Percentiles rank a stretch among this genome's conserved stretches.
These are phyloP conservation scores for Nansenia antarctica DNA, from an alignment of 2,113 vertebrate species.

Conservation along the genomic window DNA sequence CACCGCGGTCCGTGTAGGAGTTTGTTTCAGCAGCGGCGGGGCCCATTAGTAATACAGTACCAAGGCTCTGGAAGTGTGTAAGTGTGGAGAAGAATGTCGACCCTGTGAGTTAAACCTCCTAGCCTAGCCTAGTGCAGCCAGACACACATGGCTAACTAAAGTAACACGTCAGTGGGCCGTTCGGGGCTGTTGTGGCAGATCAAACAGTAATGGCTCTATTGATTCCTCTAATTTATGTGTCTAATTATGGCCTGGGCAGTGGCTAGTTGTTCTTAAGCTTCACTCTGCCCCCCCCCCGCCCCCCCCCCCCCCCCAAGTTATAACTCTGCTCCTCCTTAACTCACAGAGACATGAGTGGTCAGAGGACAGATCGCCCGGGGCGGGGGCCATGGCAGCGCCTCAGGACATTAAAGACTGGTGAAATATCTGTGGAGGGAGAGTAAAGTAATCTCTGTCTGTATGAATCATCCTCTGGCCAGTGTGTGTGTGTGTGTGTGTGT, in stretches of 20 bases:
- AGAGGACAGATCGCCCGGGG: slow-evolving; percentile 26
- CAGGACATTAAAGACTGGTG: slow-evolving; percentile 33
- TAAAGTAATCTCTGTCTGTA: slow-evolving; percentile 33
- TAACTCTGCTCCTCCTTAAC: slow-evolving; percentile 6
- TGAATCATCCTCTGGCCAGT: slow-evolving; percentile 33
- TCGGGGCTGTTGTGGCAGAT: background rate
- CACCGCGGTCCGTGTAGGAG: no score
- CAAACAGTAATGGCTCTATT: slow-evolving; percentile 9
- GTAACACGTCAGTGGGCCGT: background rate
- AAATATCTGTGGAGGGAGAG: slow-evolving; percentile 40
- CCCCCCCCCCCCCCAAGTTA: background rate
- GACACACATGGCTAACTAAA: background rate
- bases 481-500: background rate
- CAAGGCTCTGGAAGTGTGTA: no score
- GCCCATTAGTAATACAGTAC: no score
- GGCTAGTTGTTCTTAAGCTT: slow-evolving; percentile 11
- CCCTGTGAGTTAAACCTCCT: no score
- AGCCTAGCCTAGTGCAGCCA: no score
- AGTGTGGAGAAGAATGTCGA: no score
- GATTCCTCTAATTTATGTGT: slow-evolving; percentile 35
- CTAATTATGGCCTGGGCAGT: slow-evolving; percentile 32
- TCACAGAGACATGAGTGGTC: slow-evolving; percentile 19
- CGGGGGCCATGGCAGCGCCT: slow-evolving; percentile 9
- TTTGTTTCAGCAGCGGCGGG: no score
- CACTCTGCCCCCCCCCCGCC: background rate